Evolutionary conservation across 1,140 invertebrate genomes (phyloP).

Genomic region (Calliopsis andreniformis): DNA sequence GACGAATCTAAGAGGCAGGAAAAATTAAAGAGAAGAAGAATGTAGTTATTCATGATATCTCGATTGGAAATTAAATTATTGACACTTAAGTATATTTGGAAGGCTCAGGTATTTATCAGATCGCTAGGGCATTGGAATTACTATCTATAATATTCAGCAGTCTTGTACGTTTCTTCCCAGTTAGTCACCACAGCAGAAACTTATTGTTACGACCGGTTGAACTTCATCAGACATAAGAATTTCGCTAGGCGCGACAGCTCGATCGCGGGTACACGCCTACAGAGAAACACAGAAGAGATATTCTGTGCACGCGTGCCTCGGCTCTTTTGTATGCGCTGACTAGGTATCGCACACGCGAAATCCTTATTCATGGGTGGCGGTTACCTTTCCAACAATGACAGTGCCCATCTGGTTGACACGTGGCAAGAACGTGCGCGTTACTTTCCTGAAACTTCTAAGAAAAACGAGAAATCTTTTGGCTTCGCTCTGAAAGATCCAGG

Average conservation of each 20-base stretch:
- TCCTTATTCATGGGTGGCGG: slow-evolving; percentile 37
- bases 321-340: slow-evolving; percentile 59
- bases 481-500: background rate
- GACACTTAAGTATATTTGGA: no score
- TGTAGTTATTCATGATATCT: no score
- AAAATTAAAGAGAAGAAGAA: no score
- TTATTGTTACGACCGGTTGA: background rate
- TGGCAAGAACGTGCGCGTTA: background rate
- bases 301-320: slow-evolving; percentile 53
- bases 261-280: slow-evolving; percentile 41
- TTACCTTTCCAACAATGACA: slow-evolving; percentile 41
- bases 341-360: slow-evolving; percentile 31
- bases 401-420: slow-evolving; percentile 22
- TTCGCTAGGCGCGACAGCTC: slow-evolving; percentile 46
- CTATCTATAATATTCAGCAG: no score
- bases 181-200: background rate
- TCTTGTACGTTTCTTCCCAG: background rate
- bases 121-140: no score
- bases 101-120: no score
- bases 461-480: background rate
- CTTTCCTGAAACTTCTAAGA: no score
- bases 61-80: no score
- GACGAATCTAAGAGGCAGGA: no score
- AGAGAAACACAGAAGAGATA: slow-evolving; percentile 25
- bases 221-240: slow-evolving; percentile 38